Conservation (phyloP, 2,113 vertebrate species). For the Cephalopholis sonnerati region DNA sequence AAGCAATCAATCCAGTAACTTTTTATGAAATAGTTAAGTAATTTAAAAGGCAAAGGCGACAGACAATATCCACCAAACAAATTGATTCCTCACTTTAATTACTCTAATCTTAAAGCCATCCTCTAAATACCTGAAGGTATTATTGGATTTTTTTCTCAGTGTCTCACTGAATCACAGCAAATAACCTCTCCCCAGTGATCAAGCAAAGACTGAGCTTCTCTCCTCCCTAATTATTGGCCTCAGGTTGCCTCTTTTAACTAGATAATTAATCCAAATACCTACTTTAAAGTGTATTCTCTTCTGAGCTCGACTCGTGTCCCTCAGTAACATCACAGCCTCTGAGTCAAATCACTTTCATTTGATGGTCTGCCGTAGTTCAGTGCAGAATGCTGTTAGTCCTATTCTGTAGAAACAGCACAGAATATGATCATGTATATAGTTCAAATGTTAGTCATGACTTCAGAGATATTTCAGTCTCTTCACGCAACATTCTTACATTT, state of each 20-base stretch:
- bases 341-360: not conserved
- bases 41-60: not conserved
- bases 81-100: not conserved
- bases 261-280: not conserved
- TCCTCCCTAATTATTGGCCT: not conserved
- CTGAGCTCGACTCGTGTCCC: not conserved
- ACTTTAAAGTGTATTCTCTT: not conserved
- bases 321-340: too few relatives aligned
- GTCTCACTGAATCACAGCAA: not conserved
- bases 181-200: not conserved
- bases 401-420: not conserved
- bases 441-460: not conserved
- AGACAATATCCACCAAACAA: not conserved
- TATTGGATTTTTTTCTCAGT: not conserved
- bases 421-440: not conserved
- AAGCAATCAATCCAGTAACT: not conserved
- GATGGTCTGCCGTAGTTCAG: not conserved
- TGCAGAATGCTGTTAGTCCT: not conserved
- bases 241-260: conserved; percentile 1
- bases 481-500: not conserved
- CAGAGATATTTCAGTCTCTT: not conserved
- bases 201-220: not conserved
- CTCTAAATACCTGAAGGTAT: too few relatives aligned
- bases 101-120: not conserved
- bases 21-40: not conserved